A percentile compares a stretch with the other conserved stretches of the same genome.
These are phyloP conservation scores for Microctenopoma lineatum DNA, from an alignment of 2,797 vertebrate genomes.

Conservation along the genomic window DNA sequence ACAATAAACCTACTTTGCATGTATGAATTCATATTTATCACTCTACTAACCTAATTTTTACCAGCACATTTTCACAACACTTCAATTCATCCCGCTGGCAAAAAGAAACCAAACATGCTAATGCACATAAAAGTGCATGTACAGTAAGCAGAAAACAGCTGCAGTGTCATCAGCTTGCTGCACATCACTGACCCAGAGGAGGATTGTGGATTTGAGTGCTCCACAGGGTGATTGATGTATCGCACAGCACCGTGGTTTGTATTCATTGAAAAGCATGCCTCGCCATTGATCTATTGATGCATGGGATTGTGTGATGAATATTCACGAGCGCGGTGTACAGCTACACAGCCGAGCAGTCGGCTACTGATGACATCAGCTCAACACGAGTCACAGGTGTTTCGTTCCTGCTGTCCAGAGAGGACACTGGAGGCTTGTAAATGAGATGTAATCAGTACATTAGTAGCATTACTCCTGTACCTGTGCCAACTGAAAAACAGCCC, in stretches of 20 bases:
- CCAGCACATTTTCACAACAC: background rate
- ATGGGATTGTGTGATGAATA: slow-evolving; percentile 66
- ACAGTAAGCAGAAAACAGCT: slow-evolving; percentile 52
- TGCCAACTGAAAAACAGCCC: slow-evolving; percentile 64
- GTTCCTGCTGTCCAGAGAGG: slow-evolving; percentile 49
- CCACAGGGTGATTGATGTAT: slow-evolving; percentile 64
- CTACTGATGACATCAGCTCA: slow-evolving; percentile 59
- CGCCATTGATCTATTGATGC: slow-evolving; percentile 66
- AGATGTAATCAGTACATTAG: slow-evolving; percentile 65
- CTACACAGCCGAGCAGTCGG: slow-evolving; percentile 30
- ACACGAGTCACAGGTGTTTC: slow-evolving; percentile 53
- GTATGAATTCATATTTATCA: background rate
- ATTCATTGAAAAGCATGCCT: slow-evolving; percentile 61
- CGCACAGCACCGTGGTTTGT: slow-evolving; percentile 26
- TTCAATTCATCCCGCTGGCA: background rate
- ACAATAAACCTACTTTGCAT: background rate
- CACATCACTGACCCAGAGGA: slow-evolving; percentile 52
- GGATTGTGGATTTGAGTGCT: slow-evolving; percentile 59
- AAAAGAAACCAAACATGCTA: background rate
- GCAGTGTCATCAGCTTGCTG: slow-evolving; percentile 51
- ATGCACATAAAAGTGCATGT: slow-evolving; percentile 52
- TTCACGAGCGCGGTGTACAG: slow-evolving; percentile 34
- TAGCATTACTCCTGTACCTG: slow-evolving; percentile 50
- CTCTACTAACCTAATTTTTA: background rate
- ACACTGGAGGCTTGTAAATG: slow-evolving; percentile 56